phyloP scores from a whole-genome alignment of 2,888 invertebrate genomes.

The Watsonalla binaria region DNA sequence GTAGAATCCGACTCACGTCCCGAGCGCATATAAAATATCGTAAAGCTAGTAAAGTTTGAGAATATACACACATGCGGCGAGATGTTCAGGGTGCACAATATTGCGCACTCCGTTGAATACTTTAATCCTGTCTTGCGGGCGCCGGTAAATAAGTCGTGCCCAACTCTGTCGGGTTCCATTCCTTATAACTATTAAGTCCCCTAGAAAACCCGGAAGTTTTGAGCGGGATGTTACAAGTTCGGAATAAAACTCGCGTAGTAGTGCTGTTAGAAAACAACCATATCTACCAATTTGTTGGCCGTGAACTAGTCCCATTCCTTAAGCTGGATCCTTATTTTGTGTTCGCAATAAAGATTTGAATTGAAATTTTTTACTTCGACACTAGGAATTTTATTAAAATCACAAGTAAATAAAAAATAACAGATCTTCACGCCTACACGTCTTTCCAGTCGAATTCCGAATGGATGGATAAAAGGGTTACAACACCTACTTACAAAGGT shows the following conservation, averaged over 20 bases:
- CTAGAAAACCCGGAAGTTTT: slow-evolving; percentile 36
- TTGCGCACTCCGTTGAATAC: slow-evolving; percentile 52
- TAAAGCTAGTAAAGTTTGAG: slow-evolving; percentile 28
- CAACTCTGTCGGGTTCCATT: slow-evolving; percentile 59
- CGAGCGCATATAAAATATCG: slow-evolving; percentile 7
- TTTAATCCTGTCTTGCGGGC: slow-evolving; percentile 55
- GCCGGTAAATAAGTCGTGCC: slow-evolving; percentile 54
- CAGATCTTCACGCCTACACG: too few relatives aligned
- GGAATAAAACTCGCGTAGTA: slow-evolving; percentile 9
- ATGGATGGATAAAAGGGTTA: too few relatives aligned
- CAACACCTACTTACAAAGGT: too few relatives aligned
- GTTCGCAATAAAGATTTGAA: too few relatives aligned
- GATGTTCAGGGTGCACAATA: slow-evolving; percentile 35
- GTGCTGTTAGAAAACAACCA: neutral
- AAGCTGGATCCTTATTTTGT: too few relatives aligned
- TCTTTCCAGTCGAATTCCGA: too few relatives aligned
- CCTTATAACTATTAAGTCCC: slow-evolving; percentile 61
- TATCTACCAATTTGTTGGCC: neutral
- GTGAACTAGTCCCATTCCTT: too few relatives aligned
- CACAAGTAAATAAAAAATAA: too few relatives aligned
- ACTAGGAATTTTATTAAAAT: too few relatives aligned
- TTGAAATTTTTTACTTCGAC: too few relatives aligned
- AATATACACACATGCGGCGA: slow-evolving; percentile 12
- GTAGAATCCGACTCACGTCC: slow-evolving; percentile 11
- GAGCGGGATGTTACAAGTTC: slow-evolving; percentile 25